Evolutionary conservation across 1,140 invertebrate genomes (phyloP), one percentile per base, ranked within the genome.

Genomic region (Batillaria attramentaria): DNA sequence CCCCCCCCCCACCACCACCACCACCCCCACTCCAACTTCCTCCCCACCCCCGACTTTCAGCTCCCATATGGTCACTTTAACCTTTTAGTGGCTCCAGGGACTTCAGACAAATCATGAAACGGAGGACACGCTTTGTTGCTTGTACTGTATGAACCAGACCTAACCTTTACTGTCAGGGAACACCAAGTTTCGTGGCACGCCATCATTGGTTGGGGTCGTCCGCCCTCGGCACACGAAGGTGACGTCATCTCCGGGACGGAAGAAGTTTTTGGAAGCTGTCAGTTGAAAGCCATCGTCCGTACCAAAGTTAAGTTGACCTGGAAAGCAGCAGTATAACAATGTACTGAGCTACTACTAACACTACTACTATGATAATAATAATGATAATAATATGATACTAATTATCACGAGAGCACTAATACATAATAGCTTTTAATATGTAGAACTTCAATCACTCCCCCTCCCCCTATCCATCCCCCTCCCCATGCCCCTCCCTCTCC

Each of bases 271-370:
- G 68, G 68, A 70, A 10, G 41, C 39, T 5, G 68, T 46, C 24
- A 70, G 68, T 3, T 46, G 68, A 46, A 70, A 70, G 16, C 28
- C 42, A 20, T 46, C 33, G 28, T 20, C 42, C 33, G 43, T 39
- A 3, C 68, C 68, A 37, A 70, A 70, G 33, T 70, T n/a, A 42
- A 70, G 39, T 18, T 70, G 20, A 46, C 68, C 68, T 70, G 68
- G 8, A 60, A 60, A 60, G 24, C 5, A n/a, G n/a, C n/a, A n/a
- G n/a, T n/a, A n/a, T n/a, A n/a, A n/a, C n/a, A n/a, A n/a, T n/a
- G n/a, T n/a, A n/a, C n/a, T n/a, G n/a, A n/a, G n/a, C n/a, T n/a
- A n/a, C n/a, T n/a, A n/a, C n/a, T n/a, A n/a, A n/a, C n/a, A n/a
- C n/a, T n/a, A n/a, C n/a, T 60, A 28, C 31, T 60, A n/a, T 69